A percentile compares a stretch with the other conserved stretches of the same genome.
These are phyloP conservation scores for Coregonus sp. DNA, from an alignment of 2,797 vertebrate genomes.

Conservation along the genomic window DNA sequence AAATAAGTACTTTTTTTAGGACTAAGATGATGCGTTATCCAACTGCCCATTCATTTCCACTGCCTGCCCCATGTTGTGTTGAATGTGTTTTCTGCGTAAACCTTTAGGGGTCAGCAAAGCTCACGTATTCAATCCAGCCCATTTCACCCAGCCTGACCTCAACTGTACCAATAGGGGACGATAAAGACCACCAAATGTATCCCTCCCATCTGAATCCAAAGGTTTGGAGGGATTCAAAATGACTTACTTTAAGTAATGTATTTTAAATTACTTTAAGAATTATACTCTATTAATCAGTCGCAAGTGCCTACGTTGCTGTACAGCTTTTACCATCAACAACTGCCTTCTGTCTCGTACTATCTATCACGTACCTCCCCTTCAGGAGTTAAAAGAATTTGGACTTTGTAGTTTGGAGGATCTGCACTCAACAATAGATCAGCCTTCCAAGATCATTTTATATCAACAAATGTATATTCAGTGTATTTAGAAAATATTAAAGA, in stretches of 20 bases:
- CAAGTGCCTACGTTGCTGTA: conserved; percentile 7
- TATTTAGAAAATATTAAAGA: background rate
- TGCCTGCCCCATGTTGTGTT: background rate
- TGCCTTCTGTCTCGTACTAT: conserved; percentile 7
- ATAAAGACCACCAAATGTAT: background rate
- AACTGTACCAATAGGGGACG: conserved; percentile 22
- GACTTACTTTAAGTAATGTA: background rate
- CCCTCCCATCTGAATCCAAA: background rate
- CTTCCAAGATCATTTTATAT: background rate
- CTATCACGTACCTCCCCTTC: background rate
- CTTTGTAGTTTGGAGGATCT: background rate
- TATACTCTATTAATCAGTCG: background rate
- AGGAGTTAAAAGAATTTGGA: background rate
- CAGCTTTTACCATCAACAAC: background rate
- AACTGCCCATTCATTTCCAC: background rate
- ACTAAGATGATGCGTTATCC: background rate
- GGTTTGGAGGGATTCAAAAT: background rate
- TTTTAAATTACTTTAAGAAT: no score
- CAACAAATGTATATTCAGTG: background rate
- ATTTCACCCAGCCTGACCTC: background rate
- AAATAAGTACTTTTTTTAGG: background rate
- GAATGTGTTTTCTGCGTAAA: conserved; percentile 2
- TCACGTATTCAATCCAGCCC: conserved; percentile 17
- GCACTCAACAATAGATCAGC: background rate
- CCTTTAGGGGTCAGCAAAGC: conserved; percentile 48